phyloP scores from a whole-genome alignment of 1,140 invertebrate species.

The Drosophila eugracilis region DNA sequence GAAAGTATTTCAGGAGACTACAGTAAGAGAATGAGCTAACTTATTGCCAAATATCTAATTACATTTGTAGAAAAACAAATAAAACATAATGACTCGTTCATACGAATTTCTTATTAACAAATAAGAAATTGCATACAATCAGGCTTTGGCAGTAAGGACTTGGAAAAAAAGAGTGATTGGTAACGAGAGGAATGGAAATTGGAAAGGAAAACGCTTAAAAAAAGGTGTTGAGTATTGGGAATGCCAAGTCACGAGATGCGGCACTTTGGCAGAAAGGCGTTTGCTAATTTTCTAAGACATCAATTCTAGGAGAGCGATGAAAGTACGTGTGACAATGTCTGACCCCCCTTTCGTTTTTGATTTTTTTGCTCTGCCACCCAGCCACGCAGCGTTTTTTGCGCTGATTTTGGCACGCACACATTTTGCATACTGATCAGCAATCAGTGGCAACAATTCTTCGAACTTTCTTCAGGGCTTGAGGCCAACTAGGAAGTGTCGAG shows the following conservation, averaged over 20 bases:
- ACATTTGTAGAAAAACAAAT: slow-evolving; percentile 44
- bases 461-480: slow-evolving; percentile 22
- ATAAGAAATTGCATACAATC: slow-evolving; percentile 65
- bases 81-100: slow-evolving; percentile 57
- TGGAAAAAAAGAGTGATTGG: slow-evolving; percentile 1
- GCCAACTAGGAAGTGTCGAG: slow-evolving; percentile 46
- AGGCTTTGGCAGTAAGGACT: slow-evolving; percentile 15
- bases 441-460: slow-evolving; percentile 49
- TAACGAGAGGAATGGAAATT: neutral
- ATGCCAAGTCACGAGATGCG: slow-evolving; percentile 49
- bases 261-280: slow-evolving; percentile 24
- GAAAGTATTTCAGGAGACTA: neutral
- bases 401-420: slow-evolving; percentile 81
- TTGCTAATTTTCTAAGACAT: slow-evolving; percentile 82
- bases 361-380: neutral
- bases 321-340: slow-evolving; percentile 79
- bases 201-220: slow-evolving; percentile 12
- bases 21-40: too few species aligned
- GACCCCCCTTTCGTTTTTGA: neutral
- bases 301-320: slow-evolving; percentile 57
- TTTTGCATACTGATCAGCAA: slow-evolving; percentile 83
- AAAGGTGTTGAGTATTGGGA: slow-evolving; percentile 45
- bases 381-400: slow-evolving; percentile 55
- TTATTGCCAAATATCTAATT: slow-evolving; percentile 1
- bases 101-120: slow-evolving; percentile 26